Evolutionary conservation across 2,888 invertebrate genomes (phyloP), one percentile per base, ranked within the genome.

Genomic region (Diplolepis rosae): DNA sequence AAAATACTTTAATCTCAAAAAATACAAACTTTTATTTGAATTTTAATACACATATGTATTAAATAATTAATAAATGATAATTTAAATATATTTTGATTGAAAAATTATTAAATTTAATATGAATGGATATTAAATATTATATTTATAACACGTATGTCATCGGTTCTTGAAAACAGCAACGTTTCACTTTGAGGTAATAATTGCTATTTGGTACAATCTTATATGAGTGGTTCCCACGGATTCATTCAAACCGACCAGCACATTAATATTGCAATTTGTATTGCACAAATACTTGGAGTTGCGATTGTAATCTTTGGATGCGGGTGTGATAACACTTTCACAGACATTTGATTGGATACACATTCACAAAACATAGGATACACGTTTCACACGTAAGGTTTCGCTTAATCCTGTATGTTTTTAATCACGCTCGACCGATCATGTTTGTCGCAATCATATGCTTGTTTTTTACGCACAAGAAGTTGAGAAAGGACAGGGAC

Each of bases 401-500:
- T 28, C 11, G n/a, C n/a, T 54, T 54, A 15, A 30, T 30, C 18
- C 18, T 32, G 39, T 24, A 61, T 61, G 7, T 45, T 39, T 39
- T 13, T 61, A 61, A 35, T 35, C 3, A 61, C 9, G 24, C 22
- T 39, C 13, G 22, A 61, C 39, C 39, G n/a, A 61, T 61, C 56
- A 56, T 32, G 56, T 35, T 35, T 9, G 18, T 18, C 35, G 3
- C 2, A 24, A 24, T 45, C 9, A 22, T 56, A 39, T 22, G 1
- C 24, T 24, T 13, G 24, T 39, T n/a, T 39, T n/a, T n/a, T 24
- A 24, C 13, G 35, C 30, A 28, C 3, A 52, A 52, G 30, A 30
- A 27, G 52, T 52, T 52, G 52, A 52, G 52, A 52, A 52, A 52
- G 52, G 52, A 52, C 52, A 52, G n/a, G 52, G 7, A 52, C 15